Conservation (phyloP, 1,140 invertebrate genomes). For the Leptoteleia sp. region DNA sequence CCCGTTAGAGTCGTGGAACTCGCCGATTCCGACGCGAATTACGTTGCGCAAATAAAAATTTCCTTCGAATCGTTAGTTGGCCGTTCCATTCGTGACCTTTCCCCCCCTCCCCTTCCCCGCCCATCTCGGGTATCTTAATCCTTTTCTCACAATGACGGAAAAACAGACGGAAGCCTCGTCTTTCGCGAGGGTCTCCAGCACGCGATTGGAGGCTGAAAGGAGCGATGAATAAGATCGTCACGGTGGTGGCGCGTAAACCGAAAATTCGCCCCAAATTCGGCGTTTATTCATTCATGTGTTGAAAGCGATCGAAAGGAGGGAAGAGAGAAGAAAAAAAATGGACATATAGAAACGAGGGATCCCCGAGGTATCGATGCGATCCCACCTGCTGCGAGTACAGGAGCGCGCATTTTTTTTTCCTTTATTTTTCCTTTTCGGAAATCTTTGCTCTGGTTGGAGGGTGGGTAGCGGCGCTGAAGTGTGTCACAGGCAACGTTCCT, state of each 20-base stretch:
- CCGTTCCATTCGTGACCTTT: too few relatives aligned
- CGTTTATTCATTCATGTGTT: conserved; percentile 61
- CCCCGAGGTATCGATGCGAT: conserved; percentile 69
- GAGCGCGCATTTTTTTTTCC: conserved; percentile 32
- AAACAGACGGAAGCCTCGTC: conserved; percentile 61
- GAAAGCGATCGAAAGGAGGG: neutral
- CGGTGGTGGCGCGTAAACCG: conserved; percentile 67
- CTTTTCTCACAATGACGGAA: conserved; percentile 77
- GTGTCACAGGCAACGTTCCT: conserved; percentile 61
- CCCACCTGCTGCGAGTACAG: conserved; percentile 72
- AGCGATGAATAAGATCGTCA: conserved; percentile 50
- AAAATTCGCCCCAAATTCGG: conserved; percentile 69
- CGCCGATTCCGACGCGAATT: too few relatives aligned
- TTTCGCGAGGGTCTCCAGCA: conserved; percentile 29
- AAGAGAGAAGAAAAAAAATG: too few relatives aligned
- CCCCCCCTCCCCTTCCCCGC: conserved; percentile 17
- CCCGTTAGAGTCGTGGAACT: too few relatives aligned
- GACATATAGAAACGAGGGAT: conserved; percentile 8
- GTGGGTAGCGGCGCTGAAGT: conserved; percentile 44
- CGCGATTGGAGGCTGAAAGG: conserved; percentile 14
- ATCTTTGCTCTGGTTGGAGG: conserved; percentile 27
- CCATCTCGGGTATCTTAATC: conserved; percentile 71
- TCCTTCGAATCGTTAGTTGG: too few relatives aligned
- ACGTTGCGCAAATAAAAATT: too few relatives aligned
- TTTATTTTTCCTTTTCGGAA: too few relatives aligned